Percentiles rank a stretch among this genome's conserved stretches.
Evolutionary conservation across 2,797 vertebrate species (phyloP).

Genomic region (Lutjanus campechanus): DNA sequence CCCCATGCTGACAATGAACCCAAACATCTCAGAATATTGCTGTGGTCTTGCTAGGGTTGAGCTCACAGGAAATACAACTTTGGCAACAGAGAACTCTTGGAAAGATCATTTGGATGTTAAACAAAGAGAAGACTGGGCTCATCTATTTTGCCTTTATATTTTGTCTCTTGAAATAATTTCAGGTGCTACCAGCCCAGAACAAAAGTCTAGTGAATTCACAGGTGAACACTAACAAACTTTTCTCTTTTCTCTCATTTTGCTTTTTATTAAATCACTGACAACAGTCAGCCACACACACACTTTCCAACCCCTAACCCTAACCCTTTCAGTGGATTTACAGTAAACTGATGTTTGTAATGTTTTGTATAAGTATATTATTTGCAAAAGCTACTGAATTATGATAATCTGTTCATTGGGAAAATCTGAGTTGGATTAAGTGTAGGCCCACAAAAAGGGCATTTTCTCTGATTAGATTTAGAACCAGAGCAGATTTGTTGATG

Average conservation of each 20-base stretch:
- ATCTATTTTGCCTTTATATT: neutral
- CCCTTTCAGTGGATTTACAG: rapidly evolving
- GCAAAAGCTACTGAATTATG: neutral
- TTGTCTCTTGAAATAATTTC: neutral
- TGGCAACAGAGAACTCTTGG: neutral
- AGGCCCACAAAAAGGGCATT: neutral
- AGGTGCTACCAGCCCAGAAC: neutral
- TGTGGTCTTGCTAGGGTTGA: neutral
- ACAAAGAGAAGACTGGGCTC: neutral
- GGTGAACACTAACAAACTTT: neutral
- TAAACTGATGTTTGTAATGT: neutral
- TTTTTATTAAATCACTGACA: neutral
- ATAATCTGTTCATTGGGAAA: neutral
- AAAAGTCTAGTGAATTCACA: neutral
- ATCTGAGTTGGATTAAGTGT: neutral
- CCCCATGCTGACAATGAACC: neutral
- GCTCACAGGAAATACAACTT: neutral
- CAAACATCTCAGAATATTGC: slow-evolving; percentile 5
- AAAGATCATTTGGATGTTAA: slow-evolving; percentile 18
- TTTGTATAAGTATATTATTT: neutral
- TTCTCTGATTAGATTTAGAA: neutral
- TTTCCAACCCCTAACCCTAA: too few species aligned
- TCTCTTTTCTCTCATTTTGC: neutral
- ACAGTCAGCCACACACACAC: neutral
- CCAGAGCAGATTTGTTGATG: neutral